Percentiles rank a stretch among this genome's conserved stretches.
Evolutionary conservation across 1,140 invertebrate genomes (phyloP).

Genomic region (Hirudo medicinalis): DNA sequence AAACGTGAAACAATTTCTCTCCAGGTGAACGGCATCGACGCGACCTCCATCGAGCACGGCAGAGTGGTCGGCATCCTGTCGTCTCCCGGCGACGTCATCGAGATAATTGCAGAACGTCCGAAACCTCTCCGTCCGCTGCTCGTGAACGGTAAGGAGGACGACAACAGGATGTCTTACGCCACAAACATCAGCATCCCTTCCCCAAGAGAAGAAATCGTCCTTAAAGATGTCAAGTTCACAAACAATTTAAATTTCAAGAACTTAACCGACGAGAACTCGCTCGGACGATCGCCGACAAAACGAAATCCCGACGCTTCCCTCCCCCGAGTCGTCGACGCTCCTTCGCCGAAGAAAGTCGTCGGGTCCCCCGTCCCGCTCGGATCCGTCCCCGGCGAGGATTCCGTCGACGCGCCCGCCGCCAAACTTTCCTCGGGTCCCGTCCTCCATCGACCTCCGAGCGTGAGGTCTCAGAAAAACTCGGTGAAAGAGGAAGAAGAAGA

Average conservation of each 20-base stretch:
- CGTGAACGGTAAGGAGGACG: too few species aligned
- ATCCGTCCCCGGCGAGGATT: background rate
- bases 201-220: too few species aligned
- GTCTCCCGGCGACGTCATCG: constrained; percentile 63
- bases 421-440: background rate
- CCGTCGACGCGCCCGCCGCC: background rate
- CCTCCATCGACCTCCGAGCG: background rate
- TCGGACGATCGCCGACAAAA: background rate
- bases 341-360: too few species aligned
- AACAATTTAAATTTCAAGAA: too few species aligned
- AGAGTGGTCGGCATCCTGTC: constrained; percentile 79
- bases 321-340: background rate
- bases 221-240: too few species aligned
- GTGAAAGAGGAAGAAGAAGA: background rate
- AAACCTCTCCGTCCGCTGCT: background rate
- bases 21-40: constrained; percentile 84
- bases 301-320: background rate
- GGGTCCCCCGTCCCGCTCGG: background rate
- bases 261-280: too few species aligned
- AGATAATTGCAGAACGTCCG: constrained; percentile 14
- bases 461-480: background rate
- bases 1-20: too few species aligned
- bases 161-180: too few species aligned
- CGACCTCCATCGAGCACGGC: constrained; percentile 75
- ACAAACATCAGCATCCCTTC: too few species aligned